phyloP scores from a whole-genome alignment of 2,888 invertebrate genomes.

The Polietes domitor region DNA sequence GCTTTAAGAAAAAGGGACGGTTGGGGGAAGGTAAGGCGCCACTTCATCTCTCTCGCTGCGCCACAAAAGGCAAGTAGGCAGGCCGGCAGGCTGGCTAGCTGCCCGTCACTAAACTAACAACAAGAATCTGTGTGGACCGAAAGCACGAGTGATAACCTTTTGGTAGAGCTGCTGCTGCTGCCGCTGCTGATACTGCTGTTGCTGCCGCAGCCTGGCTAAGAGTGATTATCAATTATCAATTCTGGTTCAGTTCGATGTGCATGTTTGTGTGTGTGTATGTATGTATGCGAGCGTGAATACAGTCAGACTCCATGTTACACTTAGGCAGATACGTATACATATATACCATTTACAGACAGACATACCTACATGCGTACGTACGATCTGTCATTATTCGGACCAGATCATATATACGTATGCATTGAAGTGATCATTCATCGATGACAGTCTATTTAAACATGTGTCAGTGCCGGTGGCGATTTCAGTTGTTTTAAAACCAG shows the following conservation, averaged over 20 bases:
- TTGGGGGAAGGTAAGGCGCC: background rate
- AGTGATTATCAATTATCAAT: slow-evolving; percentile 56
- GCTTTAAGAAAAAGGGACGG: background rate
- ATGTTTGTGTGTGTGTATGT: slow-evolving; percentile 18
- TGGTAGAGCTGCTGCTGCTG: background rate
- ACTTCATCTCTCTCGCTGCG: background rate
- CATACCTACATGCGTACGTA: background rate
- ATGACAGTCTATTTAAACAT: slow-evolving; percentile 75
- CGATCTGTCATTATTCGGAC: slow-evolving; percentile 35
- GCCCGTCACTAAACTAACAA: background rate
- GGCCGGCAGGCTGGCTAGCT: background rate
- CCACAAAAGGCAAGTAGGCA: background rate
- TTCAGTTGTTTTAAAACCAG: slow-evolving; percentile 66
- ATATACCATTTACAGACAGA: background rate
- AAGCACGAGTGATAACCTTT: slow-evolving; percentile 58
- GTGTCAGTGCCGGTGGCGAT: slow-evolving; percentile 38
- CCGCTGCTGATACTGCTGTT: background rate
- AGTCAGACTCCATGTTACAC: background rate
- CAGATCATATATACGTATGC: slow-evolving; percentile 43
- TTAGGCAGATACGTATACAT: background rate
- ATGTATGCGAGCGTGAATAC: background rate
- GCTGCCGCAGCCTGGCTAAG: background rate
- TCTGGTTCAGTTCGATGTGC: slow-evolving; percentile 56
- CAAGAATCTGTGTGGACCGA: background rate
- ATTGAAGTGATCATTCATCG: slow-evolving; percentile 28